These are phyloP conservation scores for Melanotaenia duboulayi DNA, from an alignment of 2,113 vertebrate genomes.

Conservation along the genomic window DNA sequence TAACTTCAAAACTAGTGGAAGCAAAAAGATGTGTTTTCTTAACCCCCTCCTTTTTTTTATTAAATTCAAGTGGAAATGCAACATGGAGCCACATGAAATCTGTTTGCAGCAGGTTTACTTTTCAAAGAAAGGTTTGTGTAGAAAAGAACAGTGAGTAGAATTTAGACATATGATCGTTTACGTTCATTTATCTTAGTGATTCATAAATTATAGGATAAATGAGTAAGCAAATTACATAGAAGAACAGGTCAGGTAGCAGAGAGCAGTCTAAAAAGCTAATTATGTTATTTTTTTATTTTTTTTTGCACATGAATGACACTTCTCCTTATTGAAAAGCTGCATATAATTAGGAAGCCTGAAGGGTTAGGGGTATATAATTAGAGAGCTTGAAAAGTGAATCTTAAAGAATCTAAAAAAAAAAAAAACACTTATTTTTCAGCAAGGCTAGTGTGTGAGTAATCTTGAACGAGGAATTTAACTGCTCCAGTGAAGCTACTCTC, in stretches of 20 bases:
- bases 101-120: slow-evolving; percentile 27
- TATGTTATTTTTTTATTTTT: neutral
- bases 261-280: too few relatives aligned
- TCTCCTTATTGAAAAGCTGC: too few relatives aligned
- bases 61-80: slow-evolving; percentile 21
- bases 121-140: neutral
- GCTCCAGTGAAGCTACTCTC: slow-evolving; percentile 26
- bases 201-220: neutral
- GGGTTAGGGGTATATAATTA: too few relatives aligned
- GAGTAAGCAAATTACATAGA: slow-evolving; percentile 8
- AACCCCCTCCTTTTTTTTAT: slow-evolving; percentile 7
- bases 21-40: neutral
- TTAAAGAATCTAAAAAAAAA: neutral
- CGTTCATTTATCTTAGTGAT: neutral
- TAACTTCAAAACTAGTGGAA: slow-evolving; percentile 40
- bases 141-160: slow-evolving; percentile 10
- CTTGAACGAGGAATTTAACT: slow-evolving; percentile 13
- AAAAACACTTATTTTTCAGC: neutral
- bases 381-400: too few relatives aligned
- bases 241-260: slow-evolving; percentile 7
- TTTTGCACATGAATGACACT: neutral
- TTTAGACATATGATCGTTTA: neutral
- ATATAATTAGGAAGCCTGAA: too few relatives aligned
- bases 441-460: neutral
- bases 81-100: slow-evolving; percentile 17